Base-by-base conservation (phyloP, 2,113 vertebrate species). In the Narcine bancroftii region DNA sequence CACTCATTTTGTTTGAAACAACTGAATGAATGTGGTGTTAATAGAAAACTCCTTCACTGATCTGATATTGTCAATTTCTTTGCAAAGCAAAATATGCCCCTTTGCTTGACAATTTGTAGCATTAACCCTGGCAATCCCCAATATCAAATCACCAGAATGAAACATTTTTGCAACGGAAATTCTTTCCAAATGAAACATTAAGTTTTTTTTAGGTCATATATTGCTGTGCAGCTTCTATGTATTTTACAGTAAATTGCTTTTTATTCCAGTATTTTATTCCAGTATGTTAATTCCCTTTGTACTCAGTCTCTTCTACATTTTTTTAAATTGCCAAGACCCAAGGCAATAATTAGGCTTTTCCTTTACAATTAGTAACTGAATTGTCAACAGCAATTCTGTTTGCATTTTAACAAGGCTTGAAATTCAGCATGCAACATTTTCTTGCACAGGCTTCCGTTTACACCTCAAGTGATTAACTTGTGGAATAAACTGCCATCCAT, bases 291-390 rank as follows among this genome's bases (percentile, higher is more conserved):
- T 91, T 91, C 26, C 26, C 65, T 91, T 91, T 91, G 39, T 71
- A 47, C 60, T 69, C 42, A 66, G 1, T 69, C 39, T 45, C 63
- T 29, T 39, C 39, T 66, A 66, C 33, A 66, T 65, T 66, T 69
- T 45, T 69, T 53, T n/a, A 45, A 85, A 66, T 75, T 91, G 47
- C 81, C 83, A 91, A 92, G 87, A n/a, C 92, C 71, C 63, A 47
- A 56, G 83, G 92, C 92, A 75, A 56, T 89, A 91, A 92, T 63
- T 83, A 92, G 69, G 85, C 50, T 89, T 92, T 39, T 63, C 36
- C 53, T 76, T 92, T 92, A 92, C 50, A 39, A 92, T 91, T 91
- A 71, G 65, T 69, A 24, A 42, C 39, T 47, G 65, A 91, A 47
- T 91, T 91, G 65, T 29, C 69, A 42, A 69, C 89, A 47, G 89